Evolutionary conservation across 2,888 invertebrate genomes (phyloP), one percentile per base, ranked within the genome.

Genomic region (Druceiella hillmani): DNA sequence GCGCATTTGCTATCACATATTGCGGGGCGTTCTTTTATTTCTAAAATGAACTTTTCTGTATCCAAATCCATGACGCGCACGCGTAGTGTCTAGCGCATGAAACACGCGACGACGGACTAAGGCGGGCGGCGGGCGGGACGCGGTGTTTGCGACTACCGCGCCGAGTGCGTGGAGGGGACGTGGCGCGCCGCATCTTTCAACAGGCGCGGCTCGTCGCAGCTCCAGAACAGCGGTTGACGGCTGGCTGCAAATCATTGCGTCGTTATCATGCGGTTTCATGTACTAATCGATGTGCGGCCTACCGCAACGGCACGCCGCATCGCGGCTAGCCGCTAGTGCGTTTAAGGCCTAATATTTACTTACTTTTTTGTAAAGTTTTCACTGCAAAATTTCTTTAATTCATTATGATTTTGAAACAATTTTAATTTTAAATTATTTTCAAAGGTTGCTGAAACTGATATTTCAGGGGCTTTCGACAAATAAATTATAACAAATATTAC

Each of bases 91-190:
- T 20, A 33, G 33, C 33, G 33, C n/a, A n/a, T n/a, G n/a, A n/a
- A n/a, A n/a, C n/a, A n/a, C n/a, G n/a, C n/a, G n/a, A n/a, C n/a
- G n/a, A n/a, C n/a, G n/a, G n/a, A n/a, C n/a, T n/a, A n/a, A n/a
- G n/a, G 22, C 20, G 33, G 22, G 22, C 11, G 33, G 17, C 10
- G 33, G 17, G n/a, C n/a, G 17, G 33, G 33, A 33, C 33, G 33
- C 37, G 37, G 38, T 15, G 38, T 33, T 38, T 38, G 38, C 33
- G 38, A 14, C 38, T 38, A 38, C 27, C 33, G 38, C 38, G 28
- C 38, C 32, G 38, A 38, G 38, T 33, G 28, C 38, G 38, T 38
- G 33, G 33, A 27, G 33, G 38, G 38, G 38, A 32, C 27, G 38
- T 28, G 38, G 37, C 28, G 28, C 28, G 28, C 28, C 36, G 36